Percentiles rank a stretch among this genome's conserved stretches.
Conservation (phyloP, 2,797 vertebrate species). For the Parauchenoglanis punctatus region DNA sequence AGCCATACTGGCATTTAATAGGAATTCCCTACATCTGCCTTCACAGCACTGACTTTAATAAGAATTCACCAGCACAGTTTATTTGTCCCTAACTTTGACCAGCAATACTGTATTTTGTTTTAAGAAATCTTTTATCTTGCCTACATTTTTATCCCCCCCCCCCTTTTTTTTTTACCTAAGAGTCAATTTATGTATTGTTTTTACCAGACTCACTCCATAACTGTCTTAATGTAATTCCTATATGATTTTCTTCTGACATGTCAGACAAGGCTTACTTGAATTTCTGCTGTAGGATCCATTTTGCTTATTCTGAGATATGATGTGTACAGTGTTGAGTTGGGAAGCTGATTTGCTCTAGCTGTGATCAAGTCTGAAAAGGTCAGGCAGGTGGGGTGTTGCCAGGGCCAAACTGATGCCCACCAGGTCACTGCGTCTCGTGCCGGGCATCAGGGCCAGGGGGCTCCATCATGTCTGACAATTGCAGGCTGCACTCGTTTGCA, state of each 20-base stretch:
- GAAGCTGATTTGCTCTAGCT: constrained; percentile 62
- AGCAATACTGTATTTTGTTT: background rate
- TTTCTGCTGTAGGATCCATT: background rate
- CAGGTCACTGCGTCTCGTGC: constrained; percentile 66
- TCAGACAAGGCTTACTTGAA: background rate
- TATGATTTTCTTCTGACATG: background rate
- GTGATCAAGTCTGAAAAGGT: constrained; percentile 80
- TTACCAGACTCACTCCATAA: background rate
- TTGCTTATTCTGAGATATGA: background rate
- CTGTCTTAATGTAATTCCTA: background rate
- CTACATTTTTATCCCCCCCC: background rate
- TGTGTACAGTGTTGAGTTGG: background rate
- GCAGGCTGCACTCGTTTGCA: constrained; percentile 68
- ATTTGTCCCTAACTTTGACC: background rate
- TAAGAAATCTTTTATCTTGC: background rate
- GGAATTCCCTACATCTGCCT: background rate
- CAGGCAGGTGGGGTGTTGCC: constrained; percentile 78
- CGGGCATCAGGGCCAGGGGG: constrained; percentile 66
- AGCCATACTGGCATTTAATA: background rate
- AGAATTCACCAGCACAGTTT: background rate
- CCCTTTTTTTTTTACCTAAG: background rate
- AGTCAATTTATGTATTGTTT: background rate
- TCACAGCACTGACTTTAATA: background rate
- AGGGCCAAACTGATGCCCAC: constrained; percentile 69
- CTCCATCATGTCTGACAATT: constrained; percentile 67